Percentiles rank a stretch among this genome's conserved stretches.
These are phyloP conservation scores for Campoplex nolae DNA, from an alignment of 2,888 invertebrate species.

Conservation along the genomic window DNA sequence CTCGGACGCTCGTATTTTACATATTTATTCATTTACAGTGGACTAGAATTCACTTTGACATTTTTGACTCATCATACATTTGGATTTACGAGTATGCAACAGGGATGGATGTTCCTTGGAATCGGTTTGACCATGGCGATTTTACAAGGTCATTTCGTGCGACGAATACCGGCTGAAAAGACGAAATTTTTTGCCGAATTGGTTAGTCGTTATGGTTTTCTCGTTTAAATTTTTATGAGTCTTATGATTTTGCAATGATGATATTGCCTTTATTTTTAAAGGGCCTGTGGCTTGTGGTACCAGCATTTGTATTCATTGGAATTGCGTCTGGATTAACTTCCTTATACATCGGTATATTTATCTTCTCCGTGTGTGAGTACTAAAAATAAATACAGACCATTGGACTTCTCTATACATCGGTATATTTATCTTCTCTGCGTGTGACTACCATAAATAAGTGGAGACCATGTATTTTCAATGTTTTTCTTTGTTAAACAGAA, in stretches of 20 bases:
- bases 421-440: conserved; percentile 94
- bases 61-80: conserved; percentile 98
- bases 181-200: conserved; percentile 90
- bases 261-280: conserved; percentile 64
- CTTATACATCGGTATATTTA: conserved; percentile 92
- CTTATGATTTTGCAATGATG: neutral
- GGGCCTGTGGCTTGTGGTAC: conserved; percentile 94
- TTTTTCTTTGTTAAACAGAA: neutral
- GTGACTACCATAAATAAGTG: conserved; percentile 87
- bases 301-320: conserved; percentile 94
- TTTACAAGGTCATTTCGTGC: conserved; percentile 95
- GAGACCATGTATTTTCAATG: neutral
- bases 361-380: conserved; percentile 95
- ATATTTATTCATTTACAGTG: conserved; percentile 97
- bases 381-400: neutral
- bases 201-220: conserved; percentile 79
- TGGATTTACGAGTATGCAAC: conserved; percentile 96
- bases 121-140: conserved; percentile 97
- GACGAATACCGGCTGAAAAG: conserved; percentile 90
- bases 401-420: conserved; percentile 90
- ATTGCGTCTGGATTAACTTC: conserved; percentile 87
- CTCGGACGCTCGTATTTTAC: conserved; percentile 94
- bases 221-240: neutral
- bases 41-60: conserved; percentile 98
- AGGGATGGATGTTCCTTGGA: conserved; percentile 98